Evolutionary conservation across 1,140 invertebrate species (phyloP), one percentile per base, ranked within the genome.

Genomic region (Drosophila mojavensis): DNA sequence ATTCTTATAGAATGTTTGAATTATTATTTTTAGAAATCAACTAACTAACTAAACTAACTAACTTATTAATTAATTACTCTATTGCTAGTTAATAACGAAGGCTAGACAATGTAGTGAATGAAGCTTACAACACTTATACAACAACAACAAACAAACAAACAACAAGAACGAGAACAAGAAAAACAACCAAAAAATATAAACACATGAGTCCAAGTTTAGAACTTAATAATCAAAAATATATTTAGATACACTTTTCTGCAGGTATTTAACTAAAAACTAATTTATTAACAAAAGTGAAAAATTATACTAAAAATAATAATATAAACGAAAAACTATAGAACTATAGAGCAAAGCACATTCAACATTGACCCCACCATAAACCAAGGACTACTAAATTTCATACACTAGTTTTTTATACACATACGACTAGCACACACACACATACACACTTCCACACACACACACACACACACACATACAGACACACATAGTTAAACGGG

Each of bases 191-290:
- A 67, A 67, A 55, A 30, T 45, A 73, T 78, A 73, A 90, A 89
- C 85, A 89, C 81, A 90, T 86, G 84, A 89, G 84, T 89, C 84
- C 84, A 89, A 89, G 85, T 89, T 89, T 89, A 89, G 84, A 89
- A 89, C 84, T 89, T 90, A 89, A 80, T 89, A 89, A 89, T 89
- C 84, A 89, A 89, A 89, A 89, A 90, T 89, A 89, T 89, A 89
- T 89, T 89, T 89, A 89, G 84, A 84, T 84, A 89, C 85, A 89
- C 84, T 89, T 89, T 89, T 89, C 85, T 90, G 85, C 84, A 84
- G 85, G 80, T 86, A 86, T 88, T 82, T 73, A 88, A 78, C 75
- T 64, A 56, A 70, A 75, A 68, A 33, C 6, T 7, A 33, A 33
- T 10, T 33, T 9, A 33, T 7, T 20, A 53, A 60, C 20, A 43